phyloP scores from a whole-genome alignment of 1,140 invertebrate species.

The Dinoponera quadriceps region DNA sequence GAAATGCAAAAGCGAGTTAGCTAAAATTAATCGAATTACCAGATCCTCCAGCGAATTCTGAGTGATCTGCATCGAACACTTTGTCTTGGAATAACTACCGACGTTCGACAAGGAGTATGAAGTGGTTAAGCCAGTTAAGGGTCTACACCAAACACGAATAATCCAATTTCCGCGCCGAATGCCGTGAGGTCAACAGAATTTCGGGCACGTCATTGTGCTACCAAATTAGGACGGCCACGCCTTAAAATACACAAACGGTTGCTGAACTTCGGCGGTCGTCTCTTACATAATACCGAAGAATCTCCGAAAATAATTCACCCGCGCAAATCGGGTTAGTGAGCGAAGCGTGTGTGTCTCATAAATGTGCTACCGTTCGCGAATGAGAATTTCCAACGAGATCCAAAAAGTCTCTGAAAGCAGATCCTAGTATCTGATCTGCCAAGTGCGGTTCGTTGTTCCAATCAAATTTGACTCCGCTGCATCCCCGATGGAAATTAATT shows the following conservation, averaged over 20 bases:
- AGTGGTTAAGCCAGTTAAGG: slow-evolving; percentile 71
- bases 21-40: slow-evolving; percentile 73
- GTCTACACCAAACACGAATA: slow-evolving; percentile 72
- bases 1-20: slow-evolving; percentile 62
- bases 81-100: slow-evolving; percentile 72
- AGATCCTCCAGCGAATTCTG: slow-evolving; percentile 30
- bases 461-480: no score
- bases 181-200: slow-evolving; percentile 70
- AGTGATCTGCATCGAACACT: slow-evolving; percentile 69
- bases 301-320: neutral
- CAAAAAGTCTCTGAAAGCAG: no score
- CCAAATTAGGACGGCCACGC: slow-evolving; percentile 65
- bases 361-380: slow-evolving; percentile 1
- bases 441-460: no score
- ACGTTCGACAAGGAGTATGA: slow-evolving; percentile 61
- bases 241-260: slow-evolving; percentile 67
- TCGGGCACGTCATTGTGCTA: slow-evolving; percentile 68
- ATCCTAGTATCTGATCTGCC: no score
- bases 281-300: neutral
- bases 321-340: neutral
- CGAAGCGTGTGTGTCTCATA: neutral
- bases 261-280: slow-evolving; percentile 13
- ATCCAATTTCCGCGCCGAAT: slow-evolving; percentile 70
- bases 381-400: neutral
- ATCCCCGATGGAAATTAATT: no score